phyloP scores from a whole-genome alignment of 2,888 invertebrate genomes.

The Thysanoteuthis rhombus region DNA sequence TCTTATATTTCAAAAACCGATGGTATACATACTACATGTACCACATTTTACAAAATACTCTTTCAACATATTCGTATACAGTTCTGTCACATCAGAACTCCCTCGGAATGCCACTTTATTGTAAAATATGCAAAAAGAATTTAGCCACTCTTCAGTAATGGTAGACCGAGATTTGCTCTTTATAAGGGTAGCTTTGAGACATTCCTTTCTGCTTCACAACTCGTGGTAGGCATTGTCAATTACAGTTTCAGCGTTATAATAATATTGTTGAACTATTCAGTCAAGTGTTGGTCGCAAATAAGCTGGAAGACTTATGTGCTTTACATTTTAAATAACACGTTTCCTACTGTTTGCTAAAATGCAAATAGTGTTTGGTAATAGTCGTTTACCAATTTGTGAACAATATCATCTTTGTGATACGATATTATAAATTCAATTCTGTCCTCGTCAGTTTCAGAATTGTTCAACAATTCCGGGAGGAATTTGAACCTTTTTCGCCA shows the following conservation, averaged over 20 bases:
- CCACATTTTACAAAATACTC: not conserved
- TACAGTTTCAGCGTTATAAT: not conserved
- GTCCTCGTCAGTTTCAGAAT: not conserved
- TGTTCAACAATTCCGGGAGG: not conserved
- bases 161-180: not conserved
- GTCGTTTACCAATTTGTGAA: not conserved
- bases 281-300: constrained; percentile 18
- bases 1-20: not conserved
- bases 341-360: too few relatives aligned
- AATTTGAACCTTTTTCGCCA: not conserved
- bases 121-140: too few relatives aligned
- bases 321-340: too few relatives aligned
- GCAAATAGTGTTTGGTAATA: not conserved
- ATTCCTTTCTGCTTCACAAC: constrained; percentile 21
- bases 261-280: too few relatives aligned
- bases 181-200: not conserved
- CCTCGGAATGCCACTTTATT: not conserved
- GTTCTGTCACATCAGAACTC: constrained; percentile 1
- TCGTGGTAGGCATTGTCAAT: constrained; percentile 13
- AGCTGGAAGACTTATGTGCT: not conserved
- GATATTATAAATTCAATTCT: not conserved
- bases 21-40: not conserved
- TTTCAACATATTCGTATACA: not conserved
- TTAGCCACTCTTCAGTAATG: not conserved
- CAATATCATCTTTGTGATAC: not conserved